These are phyloP conservation scores for Nothocercus julius DNA, from an alignment of 2,113 vertebrate genomes.

Conservation along the genomic window DNA sequence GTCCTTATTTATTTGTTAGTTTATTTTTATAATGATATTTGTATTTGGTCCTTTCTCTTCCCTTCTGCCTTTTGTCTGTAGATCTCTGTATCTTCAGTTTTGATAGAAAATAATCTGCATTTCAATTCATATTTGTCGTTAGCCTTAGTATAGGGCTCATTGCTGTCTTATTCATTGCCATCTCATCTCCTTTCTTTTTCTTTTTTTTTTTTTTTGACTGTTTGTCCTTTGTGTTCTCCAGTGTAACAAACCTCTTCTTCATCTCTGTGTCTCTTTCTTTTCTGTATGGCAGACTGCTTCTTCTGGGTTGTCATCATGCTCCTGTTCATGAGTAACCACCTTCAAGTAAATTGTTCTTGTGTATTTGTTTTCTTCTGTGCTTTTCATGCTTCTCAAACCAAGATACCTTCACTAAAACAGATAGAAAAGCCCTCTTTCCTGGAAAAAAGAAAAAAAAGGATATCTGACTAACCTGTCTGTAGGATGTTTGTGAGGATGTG, in stretches of 20 bases:
- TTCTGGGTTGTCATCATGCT: not conserved
- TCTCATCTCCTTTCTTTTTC: not conserved
- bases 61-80: not conserved
- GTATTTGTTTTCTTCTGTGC: not conserved
- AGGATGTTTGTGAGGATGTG: not conserved
- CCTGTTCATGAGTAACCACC: not conserved
- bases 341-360: not conserved
- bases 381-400: not conserved
- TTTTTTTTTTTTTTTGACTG: not conserved
- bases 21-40: not conserved
- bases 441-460: not conserved
- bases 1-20: not conserved
- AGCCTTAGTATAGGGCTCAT: not conserved
- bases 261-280: not conserved
- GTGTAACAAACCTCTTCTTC: accelerated
- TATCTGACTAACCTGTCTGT: not conserved
- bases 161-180: not conserved
- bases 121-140: not conserved
- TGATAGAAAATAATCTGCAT: not conserved
- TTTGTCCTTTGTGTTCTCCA: not conserved
- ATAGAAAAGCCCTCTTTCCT: not conserved
- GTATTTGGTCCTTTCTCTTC: not conserved
- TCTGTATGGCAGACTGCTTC: not conserved
- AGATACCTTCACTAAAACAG: not conserved
- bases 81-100: not conserved